These are phyloP conservation scores for Amphimedon queenslandica DNA, from an alignment of 37 sponge, comb jelly and placozoan genomes.

Conservation along the genomic window DNA sequence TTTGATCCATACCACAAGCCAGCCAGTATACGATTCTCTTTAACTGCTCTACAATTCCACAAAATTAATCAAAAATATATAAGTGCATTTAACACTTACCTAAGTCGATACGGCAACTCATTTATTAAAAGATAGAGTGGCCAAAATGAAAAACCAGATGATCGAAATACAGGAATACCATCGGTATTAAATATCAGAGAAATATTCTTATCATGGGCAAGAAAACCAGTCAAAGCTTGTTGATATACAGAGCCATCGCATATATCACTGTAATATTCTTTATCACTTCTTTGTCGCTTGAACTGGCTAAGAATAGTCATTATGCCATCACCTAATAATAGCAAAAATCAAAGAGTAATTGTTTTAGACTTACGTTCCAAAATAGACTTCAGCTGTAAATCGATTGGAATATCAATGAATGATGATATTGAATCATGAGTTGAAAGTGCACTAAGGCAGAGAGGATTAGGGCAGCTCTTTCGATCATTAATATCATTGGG, in stretches of 20 bases:
- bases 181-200: conserved; percentile 37
- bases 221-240: conserved; percentile 26
- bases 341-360: too few relatives aligned
- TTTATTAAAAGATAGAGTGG: conserved; percentile 38
- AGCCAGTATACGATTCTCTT: conserved; percentile 34
- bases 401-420: conserved; percentile 29
- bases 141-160: conserved; percentile 44
- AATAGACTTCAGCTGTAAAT: conserved; percentile 21
- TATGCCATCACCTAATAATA: too few relatives aligned
- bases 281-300: too few relatives aligned
- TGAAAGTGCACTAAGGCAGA: background rate
- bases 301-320: too few relatives aligned
- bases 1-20: conserved; percentile 46
- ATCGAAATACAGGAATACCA: conserved; percentile 39
- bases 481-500: background rate
- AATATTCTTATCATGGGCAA: conserved; percentile 11
- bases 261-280: conserved; percentile 19
- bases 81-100: conserved; percentile 3
- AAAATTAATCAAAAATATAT: background rate
- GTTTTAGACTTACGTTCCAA: conserved; percentile 27
- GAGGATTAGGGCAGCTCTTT: conserved; percentile 21
- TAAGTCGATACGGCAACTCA: conserved; percentile 36
- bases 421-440: background rate
- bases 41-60: conserved; percentile 20
- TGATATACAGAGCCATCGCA: conserved; percentile 37